These are phyloP conservation scores for Meliscaeva auricollis DNA, from an alignment of 2,888 invertebrate genomes.

Conservation along the genomic window DNA sequence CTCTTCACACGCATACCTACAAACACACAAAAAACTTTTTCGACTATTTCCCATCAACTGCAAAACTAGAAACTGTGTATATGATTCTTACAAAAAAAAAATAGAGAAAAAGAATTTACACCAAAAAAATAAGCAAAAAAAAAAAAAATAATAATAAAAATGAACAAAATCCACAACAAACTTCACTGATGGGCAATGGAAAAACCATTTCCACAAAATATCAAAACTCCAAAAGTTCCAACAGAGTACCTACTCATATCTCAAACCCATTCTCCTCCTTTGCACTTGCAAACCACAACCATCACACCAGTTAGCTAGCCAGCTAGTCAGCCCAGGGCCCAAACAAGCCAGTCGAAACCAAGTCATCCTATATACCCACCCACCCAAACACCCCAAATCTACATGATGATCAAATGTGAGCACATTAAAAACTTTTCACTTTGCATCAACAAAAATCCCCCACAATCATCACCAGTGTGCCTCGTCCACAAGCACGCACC, in stretches of 20 bases:
- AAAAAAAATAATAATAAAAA: not conserved
- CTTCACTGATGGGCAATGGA: constrained; percentile 33
- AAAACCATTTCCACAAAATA: constrained; percentile 59
- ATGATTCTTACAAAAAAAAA: not conserved
- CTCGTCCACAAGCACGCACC: constrained; percentile 47
- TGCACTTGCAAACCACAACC: not conserved
- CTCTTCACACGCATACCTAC: not conserved
- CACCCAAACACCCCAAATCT: constrained; percentile 33
- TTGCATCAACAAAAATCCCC: constrained; percentile 65
- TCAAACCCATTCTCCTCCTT: not conserved
- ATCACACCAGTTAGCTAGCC: constrained; percentile 23
- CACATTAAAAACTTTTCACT: constrained; percentile 72
- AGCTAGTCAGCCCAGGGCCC: not conserved
- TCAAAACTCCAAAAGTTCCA: constrained; percentile 47
- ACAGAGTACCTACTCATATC: constrained; percentile 34
- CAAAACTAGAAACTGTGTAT: constrained; percentile 3
- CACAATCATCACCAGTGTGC: constrained; percentile 53
- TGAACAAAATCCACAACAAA: constrained; percentile 40
- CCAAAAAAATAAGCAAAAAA: constrained; percentile 17
- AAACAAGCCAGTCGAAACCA: not conserved
- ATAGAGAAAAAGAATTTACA: not conserved
- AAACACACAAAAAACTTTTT: not conserved
- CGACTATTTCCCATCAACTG: not conserved
- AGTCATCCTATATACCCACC: constrained; percentile 1
- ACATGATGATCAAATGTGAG: constrained; percentile 68